A percentile compares a stretch with the other conserved stretches of the same genome.
Conservation (phyloP, 1,140 invertebrate genomes). For the Drosophila repletoides region DNA sequence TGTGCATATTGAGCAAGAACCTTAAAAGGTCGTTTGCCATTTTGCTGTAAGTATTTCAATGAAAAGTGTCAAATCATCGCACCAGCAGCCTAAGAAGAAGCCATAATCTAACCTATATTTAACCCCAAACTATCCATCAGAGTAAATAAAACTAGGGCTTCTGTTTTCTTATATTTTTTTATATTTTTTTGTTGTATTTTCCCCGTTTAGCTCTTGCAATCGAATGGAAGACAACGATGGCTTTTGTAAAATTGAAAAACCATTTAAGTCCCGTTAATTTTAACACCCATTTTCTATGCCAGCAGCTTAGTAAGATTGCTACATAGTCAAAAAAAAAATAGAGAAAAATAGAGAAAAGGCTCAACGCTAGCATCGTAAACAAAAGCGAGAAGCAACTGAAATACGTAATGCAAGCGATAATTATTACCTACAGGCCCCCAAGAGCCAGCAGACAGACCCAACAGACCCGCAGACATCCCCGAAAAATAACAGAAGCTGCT, state of each 20-base stretch:
- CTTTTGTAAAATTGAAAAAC: slow-evolving; percentile 73
- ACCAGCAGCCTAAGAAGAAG: slow-evolving; percentile 56
- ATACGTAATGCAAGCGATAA: slow-evolving; percentile 80
- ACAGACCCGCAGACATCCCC: slow-evolving; percentile 19
- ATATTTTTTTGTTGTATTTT: slow-evolving; percentile 13
- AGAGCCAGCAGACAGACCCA: slow-evolving; percentile 18
- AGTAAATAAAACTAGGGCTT: slow-evolving; percentile 50
- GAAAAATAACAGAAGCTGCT: slow-evolving; percentile 46
- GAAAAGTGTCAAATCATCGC: slow-evolving; percentile 75
- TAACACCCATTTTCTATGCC: slow-evolving; percentile 76
- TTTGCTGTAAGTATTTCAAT: slow-evolving; percentile 30
- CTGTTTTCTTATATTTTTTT: slow-evolving; percentile 40
- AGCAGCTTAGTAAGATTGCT: slow-evolving; percentile 65
- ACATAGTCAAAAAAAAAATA: slow-evolving; percentile 29
- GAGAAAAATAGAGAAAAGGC: too few species aligned
- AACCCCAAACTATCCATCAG: slow-evolving; percentile 77
- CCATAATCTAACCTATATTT: slow-evolving; percentile 73
- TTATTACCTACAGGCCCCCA: slow-evolving; percentile 69
- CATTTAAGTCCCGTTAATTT: slow-evolving; percentile 77
- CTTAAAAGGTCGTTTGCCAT: slow-evolving; percentile 71
- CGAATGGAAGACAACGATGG: slow-evolving; percentile 23
- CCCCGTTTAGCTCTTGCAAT: slow-evolving; percentile 48
- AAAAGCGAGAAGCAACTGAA: slow-evolving; percentile 71
- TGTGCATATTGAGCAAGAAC: slow-evolving; percentile 59
- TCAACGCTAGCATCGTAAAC: slow-evolving; percentile 51